Percentiles rank a stretch among this genome's conserved stretches.
phyloP scores from a whole-genome alignment of 1,140 invertebrate genomes.

The Oncopeltus fasciatus region DNA sequence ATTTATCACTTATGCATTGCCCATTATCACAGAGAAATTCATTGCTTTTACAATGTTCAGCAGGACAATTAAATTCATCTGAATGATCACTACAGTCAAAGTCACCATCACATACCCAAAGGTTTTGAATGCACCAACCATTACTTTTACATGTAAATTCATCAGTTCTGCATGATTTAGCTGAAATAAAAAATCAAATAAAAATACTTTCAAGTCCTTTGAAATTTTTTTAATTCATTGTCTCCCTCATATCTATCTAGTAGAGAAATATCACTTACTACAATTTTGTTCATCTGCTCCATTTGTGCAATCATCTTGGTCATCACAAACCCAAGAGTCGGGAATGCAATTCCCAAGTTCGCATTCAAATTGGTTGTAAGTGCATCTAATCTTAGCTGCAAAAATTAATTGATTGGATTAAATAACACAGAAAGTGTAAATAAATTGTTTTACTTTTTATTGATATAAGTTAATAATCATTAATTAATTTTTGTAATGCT shows the following conservation, averaged over 20 bases:
- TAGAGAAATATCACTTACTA: too few relatives aligned
- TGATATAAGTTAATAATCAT: too few relatives aligned
- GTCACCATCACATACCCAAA: conserved; percentile 63
- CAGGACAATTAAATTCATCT: conserved; percentile 49
- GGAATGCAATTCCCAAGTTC: conserved; percentile 17
- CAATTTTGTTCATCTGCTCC: conserved; percentile 54
- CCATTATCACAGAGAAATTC: conserved; percentile 57
- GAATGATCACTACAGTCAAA: conserved; percentile 66
- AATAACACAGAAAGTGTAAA: too few relatives aligned
- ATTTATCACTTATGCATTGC: conserved; percentile 59
- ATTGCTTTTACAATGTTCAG: conserved; percentile 36
- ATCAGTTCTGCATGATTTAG: too few relatives aligned
- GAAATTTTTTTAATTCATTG: too few relatives aligned
- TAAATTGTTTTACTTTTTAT: too few relatives aligned
- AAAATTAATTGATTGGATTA: too few relatives aligned
- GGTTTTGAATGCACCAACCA: conserved; percentile 65
- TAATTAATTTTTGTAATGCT: too few relatives aligned
- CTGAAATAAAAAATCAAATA: too few relatives aligned
- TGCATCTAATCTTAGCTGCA: conserved; percentile 7
- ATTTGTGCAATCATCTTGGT: conserved; percentile 47
- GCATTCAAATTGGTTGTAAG: conserved; percentile 2
- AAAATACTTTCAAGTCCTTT: too few relatives aligned
- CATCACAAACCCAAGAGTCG: conserved; percentile 39
- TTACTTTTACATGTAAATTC: too few relatives aligned
- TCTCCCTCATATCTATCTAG: too few relatives aligned